phyloP scores from a whole-genome alignment of 2,888 invertebrate species.

The Nemoura dubitans region DNA sequence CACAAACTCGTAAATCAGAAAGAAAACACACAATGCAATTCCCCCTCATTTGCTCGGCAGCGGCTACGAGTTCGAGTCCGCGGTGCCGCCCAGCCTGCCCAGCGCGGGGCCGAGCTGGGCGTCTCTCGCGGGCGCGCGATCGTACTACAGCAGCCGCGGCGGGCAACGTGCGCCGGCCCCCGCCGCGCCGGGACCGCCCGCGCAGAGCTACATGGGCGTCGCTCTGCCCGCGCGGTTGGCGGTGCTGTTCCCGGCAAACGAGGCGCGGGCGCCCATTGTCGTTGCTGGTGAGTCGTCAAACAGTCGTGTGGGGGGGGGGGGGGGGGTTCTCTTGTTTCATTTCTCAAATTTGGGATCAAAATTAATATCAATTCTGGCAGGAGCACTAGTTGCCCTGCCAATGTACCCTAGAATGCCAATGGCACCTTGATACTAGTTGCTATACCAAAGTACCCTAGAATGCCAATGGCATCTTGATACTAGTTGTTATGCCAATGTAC shows the following conservation, averaged over 20 bases:
- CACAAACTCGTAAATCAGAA: no score
- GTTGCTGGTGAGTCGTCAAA: slow-evolving; percentile 47
- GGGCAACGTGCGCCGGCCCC: slow-evolving; percentile 21
- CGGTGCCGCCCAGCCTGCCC: slow-evolving; percentile 44
- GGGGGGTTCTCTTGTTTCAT: no score
- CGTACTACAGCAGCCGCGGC: slow-evolving; percentile 45
- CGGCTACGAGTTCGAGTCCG: slow-evolving; percentile 51
- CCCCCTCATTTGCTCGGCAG: slow-evolving; percentile 43
- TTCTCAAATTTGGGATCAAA: no score
- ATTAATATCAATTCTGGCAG: no score
- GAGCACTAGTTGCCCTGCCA: no score
- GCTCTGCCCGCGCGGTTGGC: slow-evolving; percentile 74
- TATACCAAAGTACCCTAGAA: no score
- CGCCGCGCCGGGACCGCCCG: slow-evolving; percentile 41
- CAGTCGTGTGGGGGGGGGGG: no score
- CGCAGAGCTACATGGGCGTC: slow-evolving; percentile 74
- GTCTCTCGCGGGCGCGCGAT: slow-evolving; percentile 42
- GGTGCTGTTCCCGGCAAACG: slow-evolving; percentile 72
- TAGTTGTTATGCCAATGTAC: no score
- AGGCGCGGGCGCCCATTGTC: slow-evolving; percentile 55
- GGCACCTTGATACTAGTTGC: no score
- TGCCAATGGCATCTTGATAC: no score
- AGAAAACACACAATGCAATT: not conserved
- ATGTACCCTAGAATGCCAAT: no score
- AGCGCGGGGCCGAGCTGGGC: slow-evolving; percentile 41